These are phyloP conservation scores for Clarias macrocephalus DNA, from an alignment of 2,113 vertebrate genomes.

Conservation along the genomic window DNA sequence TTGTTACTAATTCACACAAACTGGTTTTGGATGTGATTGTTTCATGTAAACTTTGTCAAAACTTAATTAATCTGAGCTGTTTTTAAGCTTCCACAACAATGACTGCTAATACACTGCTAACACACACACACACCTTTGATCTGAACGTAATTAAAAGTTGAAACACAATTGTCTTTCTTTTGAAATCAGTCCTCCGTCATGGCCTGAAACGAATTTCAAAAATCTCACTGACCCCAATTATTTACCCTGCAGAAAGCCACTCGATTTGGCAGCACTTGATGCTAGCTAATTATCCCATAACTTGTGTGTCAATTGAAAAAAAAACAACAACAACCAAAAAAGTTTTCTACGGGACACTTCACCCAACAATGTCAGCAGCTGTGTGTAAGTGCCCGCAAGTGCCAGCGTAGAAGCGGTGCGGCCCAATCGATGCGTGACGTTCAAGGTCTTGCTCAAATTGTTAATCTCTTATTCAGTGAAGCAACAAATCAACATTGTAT, in stretches of 20 bases:
- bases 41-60: neutral
- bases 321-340: neutral
- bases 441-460: conserved; percentile 40
- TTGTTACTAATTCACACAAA: neutral
- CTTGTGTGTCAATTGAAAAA: neutral
- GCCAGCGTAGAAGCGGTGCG: conserved; percentile 11
- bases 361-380: conserved; percentile 32
- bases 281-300: neutral
- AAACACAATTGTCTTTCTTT: neutral
- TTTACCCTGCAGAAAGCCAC: neutral
- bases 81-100: neutral
- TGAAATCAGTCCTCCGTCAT: neutral
- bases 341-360: conserved; percentile 22
- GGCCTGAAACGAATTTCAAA: neutral
- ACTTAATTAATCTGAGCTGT: neutral
- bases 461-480: conserved; percentile 42
- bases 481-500: conserved; percentile 51
- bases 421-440: conserved; percentile 27
- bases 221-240: neutral
- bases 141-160: conserved; percentile 4
- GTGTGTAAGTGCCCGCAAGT: conserved; percentile 8
- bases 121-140: conserved; percentile 23
- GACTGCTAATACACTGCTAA: neutral
- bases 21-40: neutral
- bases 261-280: neutral